Percentiles rank a stretch among this genome's conserved stretches.
These are phyloP conservation scores for Pentalonia nigronervosa DNA, from an alignment of 1,140 invertebrate genomes.

Conservation along the genomic window DNA sequence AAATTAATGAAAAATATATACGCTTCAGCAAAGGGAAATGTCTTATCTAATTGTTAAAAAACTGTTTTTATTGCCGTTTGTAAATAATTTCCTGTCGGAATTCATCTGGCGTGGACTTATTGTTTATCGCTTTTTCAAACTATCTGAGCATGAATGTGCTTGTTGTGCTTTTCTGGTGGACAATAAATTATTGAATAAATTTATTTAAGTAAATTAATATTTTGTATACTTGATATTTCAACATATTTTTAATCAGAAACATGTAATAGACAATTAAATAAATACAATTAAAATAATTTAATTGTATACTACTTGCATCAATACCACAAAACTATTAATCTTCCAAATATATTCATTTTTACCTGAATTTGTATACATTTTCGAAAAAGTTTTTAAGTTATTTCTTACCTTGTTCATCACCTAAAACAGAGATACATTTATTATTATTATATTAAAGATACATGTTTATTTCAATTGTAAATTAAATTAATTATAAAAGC, in stretches of 20 bases:
- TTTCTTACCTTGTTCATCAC: constrained; percentile 48
- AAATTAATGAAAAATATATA: too few species aligned
- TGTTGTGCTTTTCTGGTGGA: too few species aligned
- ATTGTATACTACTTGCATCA: background rate
- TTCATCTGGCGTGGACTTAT: too few species aligned
- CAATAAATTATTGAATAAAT: too few species aligned
- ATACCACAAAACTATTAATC: background rate
- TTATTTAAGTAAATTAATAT: too few species aligned
- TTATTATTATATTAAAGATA: constrained; percentile 40
- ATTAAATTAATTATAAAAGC: background rate
- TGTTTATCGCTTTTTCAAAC: too few species aligned
- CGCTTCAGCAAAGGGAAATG: too few species aligned
- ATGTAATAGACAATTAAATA: background rate
- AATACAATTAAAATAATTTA: background rate
- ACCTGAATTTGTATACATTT: background rate
- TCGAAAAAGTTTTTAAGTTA: background rate
- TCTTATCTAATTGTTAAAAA: too few species aligned
- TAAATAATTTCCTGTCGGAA: too few species aligned
- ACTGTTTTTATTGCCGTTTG: too few species aligned
- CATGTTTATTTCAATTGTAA: background rate
- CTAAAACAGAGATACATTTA: constrained; percentile 58
- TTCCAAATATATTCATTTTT: background rate
- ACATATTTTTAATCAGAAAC: background rate
- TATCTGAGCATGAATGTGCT: too few species aligned
- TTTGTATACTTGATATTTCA: too few species aligned